phyloP scores from a whole-genome alignment of 1,140 invertebrate genomes.

The Acromyrmex heyeri region DNA sequence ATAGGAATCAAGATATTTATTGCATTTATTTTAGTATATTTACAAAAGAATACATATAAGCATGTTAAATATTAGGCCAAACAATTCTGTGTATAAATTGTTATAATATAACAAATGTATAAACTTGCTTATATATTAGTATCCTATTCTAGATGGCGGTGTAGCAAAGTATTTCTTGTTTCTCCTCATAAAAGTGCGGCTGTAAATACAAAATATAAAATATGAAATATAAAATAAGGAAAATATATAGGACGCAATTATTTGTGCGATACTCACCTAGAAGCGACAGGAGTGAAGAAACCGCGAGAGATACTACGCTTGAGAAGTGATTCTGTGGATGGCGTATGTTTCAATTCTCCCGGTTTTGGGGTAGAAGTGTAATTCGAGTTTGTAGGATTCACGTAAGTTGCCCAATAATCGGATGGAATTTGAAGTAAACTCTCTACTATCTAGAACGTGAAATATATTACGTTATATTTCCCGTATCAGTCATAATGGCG shows the following conservation, averaged over 20 bases:
- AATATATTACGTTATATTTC: background rate
- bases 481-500: background rate
- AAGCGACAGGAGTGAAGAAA: slow-evolving; percentile 84
- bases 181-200: slow-evolving; percentile 82
- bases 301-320: slow-evolving; percentile 83
- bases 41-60: slow-evolving; percentile 54
- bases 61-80: slow-evolving; percentile 23
- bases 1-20: background rate
- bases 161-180: slow-evolving; percentile 86
- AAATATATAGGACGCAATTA: background rate
- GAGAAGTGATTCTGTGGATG: slow-evolving; percentile 87
- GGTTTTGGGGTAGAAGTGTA: slow-evolving; percentile 80
- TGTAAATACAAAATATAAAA: slow-evolving; percentile 62
- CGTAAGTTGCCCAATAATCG: slow-evolving; percentile 90
- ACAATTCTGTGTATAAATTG: slow-evolving; percentile 21
- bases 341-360: slow-evolving; percentile 85
- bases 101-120: slow-evolving; percentile 42
- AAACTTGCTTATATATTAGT: slow-evolving; percentile 68
- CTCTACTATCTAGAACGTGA: slow-evolving; percentile 88
- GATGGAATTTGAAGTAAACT: slow-evolving; percentile 89
- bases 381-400: slow-evolving; percentile 83
- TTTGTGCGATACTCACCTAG: slow-evolving; percentile 69
- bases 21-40: slow-evolving; percentile 29
- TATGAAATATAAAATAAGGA: background rate
- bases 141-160: slow-evolving; percentile 81